Conservation (phyloP, 2,113 vertebrate species). For the Dryoscopus gambensis region DNA sequence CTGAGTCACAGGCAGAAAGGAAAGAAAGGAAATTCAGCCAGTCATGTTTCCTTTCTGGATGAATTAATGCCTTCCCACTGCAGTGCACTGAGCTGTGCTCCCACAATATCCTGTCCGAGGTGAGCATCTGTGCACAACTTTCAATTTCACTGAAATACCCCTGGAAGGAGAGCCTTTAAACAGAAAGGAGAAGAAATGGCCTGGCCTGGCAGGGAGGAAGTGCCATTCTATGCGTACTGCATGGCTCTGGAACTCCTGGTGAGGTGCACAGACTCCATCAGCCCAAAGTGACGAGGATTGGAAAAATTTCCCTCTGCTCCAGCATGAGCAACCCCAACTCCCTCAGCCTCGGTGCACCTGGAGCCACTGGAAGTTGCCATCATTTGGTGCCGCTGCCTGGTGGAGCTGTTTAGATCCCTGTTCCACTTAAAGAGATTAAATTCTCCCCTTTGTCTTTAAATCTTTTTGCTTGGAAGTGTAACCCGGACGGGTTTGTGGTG, state of each 20-base stretch:
- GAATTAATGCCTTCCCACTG: background rate
- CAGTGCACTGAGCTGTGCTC: background rate
- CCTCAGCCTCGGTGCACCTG: background rate
- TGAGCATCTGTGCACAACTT: background rate
- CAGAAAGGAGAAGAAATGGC: background rate
- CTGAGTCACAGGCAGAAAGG: background rate
- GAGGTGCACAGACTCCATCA: background rate
- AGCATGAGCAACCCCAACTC: rapidly evolving
- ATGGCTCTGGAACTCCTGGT: background rate
- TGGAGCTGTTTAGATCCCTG: background rate
- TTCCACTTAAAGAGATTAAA: background rate
- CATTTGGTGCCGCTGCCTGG: background rate
- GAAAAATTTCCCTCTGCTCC: background rate
- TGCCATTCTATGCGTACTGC: rapidly evolving
- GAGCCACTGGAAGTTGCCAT: background rate
- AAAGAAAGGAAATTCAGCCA: background rate
- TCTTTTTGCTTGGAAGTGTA: background rate
- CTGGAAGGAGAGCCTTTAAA: background rate
- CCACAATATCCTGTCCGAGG: background rate
- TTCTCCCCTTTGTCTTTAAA: background rate
- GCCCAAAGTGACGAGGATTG: background rate
- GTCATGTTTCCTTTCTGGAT: background rate
- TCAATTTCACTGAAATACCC: background rate
- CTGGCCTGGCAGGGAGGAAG: background rate
- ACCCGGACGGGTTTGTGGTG: background rate